These are phyloP conservation scores for Syngnathus floridae DNA, from an alignment of 2,113 vertebrate species.

Conservation along the genomic window DNA sequence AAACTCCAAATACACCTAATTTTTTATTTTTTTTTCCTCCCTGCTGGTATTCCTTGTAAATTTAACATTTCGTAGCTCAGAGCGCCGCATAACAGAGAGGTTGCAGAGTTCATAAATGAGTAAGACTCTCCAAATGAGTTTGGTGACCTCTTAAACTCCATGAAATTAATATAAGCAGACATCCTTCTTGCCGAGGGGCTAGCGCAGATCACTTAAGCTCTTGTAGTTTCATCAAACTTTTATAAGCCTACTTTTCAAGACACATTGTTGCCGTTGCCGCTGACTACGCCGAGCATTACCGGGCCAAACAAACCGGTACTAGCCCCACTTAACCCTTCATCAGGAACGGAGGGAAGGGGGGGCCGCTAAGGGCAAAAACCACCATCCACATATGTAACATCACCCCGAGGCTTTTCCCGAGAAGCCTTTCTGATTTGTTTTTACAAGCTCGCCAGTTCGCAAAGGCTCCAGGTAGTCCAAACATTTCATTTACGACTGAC, in stretches of 20 bases:
- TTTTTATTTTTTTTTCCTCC: slow-evolving; percentile 26
- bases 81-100: slow-evolving; percentile 65
- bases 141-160: slow-evolving; percentile 90
- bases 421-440: slow-evolving; percentile 7
- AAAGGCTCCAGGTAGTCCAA: not conserved
- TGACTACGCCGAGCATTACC: slow-evolving; percentile 76
- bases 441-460: not conserved
- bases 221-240: slow-evolving; percentile 90
- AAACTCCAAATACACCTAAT: slow-evolving; percentile 49
- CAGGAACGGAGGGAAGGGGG: slow-evolving; percentile 34
- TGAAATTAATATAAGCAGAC: slow-evolving; percentile 99
- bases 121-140: slow-evolving; percentile 86
- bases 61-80: slow-evolving; percentile 67
- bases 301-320: slow-evolving; percentile 78
- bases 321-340: slow-evolving; percentile 77
- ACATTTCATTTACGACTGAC: not conserved
- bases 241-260: slow-evolving; percentile 87
- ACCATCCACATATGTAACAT: slow-evolving; percentile 70
- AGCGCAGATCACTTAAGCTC: slow-evolving; percentile 85
- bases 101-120: slow-evolving; percentile 85
- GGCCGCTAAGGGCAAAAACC: slow-evolving; percentile 29
- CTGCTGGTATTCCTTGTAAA: slow-evolving; percentile 63
- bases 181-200: slow-evolving; percentile 76
- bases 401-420: slow-evolving; percentile 9
- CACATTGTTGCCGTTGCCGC: slow-evolving; percentile 80